phyloP scores from a whole-genome alignment of 2,888 invertebrate species.

The Cantharis flavilabris region DNA sequence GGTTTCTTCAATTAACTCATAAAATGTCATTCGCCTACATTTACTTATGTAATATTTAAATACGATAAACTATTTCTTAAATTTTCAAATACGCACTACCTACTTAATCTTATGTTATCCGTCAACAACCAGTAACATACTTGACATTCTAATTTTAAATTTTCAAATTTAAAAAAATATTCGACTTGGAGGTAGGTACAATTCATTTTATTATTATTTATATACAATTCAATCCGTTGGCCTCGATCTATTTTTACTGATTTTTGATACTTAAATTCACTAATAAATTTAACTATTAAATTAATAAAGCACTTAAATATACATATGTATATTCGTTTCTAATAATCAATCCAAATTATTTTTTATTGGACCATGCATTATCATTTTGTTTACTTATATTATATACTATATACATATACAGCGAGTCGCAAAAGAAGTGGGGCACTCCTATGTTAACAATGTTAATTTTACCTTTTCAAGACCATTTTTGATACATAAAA shows the following conservation, averaged over 20 bases:
- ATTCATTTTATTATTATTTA: too few species aligned
- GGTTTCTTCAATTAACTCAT: slow-evolving; percentile 31
- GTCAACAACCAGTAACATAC: not conserved
- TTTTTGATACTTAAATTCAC: not conserved
- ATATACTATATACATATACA: too few species aligned
- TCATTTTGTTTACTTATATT: too few species aligned
- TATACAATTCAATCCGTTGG: slow-evolving; percentile 4
- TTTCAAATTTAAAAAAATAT: not conserved
- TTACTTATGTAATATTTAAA: slow-evolving; percentile 26
- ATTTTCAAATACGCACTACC: not conserved
- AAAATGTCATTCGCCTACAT: slow-evolving; percentile 32
- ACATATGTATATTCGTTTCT: not conserved
- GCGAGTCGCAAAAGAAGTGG: too few species aligned
- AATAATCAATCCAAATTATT: not conserved
- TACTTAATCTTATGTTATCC: not conserved
- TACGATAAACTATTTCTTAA: not conserved
- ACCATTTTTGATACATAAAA: too few species aligned
- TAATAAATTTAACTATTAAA: not conserved
- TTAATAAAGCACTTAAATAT: not conserved
- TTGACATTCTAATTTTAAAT: not conserved
- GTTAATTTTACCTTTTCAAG: too few species aligned
- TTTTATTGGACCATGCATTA: not conserved
- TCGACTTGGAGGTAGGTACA: not conserved
- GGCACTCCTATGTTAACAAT: too few species aligned
- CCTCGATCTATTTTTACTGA: slow-evolving; percentile 3